Conservation (phyloP, 2,113 vertebrate species). For the Microtus pennsylvanicus region DNA sequence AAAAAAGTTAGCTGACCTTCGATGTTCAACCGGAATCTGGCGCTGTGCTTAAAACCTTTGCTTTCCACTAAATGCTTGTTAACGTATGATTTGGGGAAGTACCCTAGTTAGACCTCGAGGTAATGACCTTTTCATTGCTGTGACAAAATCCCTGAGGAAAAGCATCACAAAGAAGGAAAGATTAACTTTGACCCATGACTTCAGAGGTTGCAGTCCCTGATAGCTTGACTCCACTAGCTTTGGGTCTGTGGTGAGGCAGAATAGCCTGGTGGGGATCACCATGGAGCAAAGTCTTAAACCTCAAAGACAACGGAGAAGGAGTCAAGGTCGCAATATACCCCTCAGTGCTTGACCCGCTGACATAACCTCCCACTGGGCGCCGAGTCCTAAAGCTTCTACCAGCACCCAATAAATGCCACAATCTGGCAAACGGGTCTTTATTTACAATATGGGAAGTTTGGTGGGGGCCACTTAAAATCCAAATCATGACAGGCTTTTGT, state of each 20-base stretch:
- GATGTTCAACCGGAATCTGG: not conserved
- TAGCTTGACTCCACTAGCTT: not conserved
- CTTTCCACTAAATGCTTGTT: conserved; percentile 28
- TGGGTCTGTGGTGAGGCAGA: not conserved
- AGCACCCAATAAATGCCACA: not conserved
- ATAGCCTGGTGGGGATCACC: not conserved
- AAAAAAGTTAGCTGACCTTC: not conserved
- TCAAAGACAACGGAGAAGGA: not conserved
- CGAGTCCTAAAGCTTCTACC: not conserved
- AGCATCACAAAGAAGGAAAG: not conserved
- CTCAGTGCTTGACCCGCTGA: not conserved
- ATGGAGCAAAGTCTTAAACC: not conserved
- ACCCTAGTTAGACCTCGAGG: not conserved
- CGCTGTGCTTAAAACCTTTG: not conserved
- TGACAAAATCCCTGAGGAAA: not conserved
- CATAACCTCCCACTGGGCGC: not conserved
- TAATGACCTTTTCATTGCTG: not conserved
- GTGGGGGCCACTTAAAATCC: not conserved
- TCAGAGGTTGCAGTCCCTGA: not conserved
- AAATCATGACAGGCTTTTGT: not conserved
- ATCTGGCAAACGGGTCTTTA: not conserved
- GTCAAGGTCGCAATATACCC: not conserved
- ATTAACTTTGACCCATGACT: not conserved
- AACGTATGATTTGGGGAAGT: not conserved
- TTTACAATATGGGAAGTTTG: not conserved